These are phyloP conservation scores for Hippopotamus amphibius DNA, from an alignment of 2,113 vertebrate species.

Conservation along the genomic window DNA sequence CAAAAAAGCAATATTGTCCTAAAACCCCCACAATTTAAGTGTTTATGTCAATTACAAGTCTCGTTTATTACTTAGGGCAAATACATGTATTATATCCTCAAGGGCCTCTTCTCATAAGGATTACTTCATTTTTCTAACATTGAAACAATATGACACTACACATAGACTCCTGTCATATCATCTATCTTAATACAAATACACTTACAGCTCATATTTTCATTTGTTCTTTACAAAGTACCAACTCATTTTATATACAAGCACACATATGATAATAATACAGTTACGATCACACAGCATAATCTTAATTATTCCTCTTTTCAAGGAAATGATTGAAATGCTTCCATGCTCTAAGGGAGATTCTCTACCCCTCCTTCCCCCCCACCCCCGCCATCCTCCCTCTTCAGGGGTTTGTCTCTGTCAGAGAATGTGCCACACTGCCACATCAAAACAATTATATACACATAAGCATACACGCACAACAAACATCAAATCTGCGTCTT, in stretches of 20 bases:
- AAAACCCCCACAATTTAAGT: background rate
- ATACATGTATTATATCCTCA: background rate
- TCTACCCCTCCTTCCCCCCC: background rate
- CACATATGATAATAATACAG: background rate
- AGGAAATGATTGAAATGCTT: slow-evolving; percentile 12
- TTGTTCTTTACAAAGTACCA: slow-evolving; percentile 6
- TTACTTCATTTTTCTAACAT: slow-evolving; percentile 29
- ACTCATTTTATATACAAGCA: background rate
- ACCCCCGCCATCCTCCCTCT: background rate
- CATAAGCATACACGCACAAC: background rate
- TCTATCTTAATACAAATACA: background rate
- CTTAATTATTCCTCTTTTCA: background rate
- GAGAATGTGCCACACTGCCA: background rate
- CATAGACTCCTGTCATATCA: background rate
- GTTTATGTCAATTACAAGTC: background rate
- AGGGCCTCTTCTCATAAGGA: background rate
- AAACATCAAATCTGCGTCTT: background rate
- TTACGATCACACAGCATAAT: background rate
- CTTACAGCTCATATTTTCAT: background rate
- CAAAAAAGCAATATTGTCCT: background rate
- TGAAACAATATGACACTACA: background rate
- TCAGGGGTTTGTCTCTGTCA: background rate
- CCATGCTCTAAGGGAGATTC: background rate
- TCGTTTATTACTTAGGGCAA: slow-evolving; percentile 33
- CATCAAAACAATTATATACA: background rate